Percentiles rank a stretch among this genome's conserved stretches.
Evolutionary conservation across 1,140 invertebrate species (phyloP).

Genomic region (Thaumatotibia leucotreta): DNA sequence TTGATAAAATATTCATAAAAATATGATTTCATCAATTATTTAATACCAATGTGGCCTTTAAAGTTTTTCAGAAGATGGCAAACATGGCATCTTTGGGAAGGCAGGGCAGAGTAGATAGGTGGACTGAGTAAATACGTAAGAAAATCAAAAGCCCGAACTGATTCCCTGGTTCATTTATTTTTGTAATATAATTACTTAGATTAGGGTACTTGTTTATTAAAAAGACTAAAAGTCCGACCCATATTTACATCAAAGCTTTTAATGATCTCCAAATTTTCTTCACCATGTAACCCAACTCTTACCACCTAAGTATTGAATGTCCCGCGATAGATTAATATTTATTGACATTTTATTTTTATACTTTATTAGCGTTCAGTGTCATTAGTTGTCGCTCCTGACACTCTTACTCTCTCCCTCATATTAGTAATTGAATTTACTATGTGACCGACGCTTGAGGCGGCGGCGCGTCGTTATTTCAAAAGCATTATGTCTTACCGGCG

Average conservation of each 20-base stretch:
- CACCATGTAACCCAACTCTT: slow-evolving; percentile 43
- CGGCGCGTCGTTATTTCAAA: slow-evolving; percentile 26
- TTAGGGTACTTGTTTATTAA: too few relatives aligned
- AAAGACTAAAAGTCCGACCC: too few relatives aligned
- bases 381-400: slow-evolving; percentile 54
- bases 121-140: too few relatives aligned
- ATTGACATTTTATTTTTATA: slow-evolving; percentile 58
- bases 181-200: too few relatives aligned
- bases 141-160: too few relatives aligned
- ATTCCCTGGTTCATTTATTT: too few relatives aligned
- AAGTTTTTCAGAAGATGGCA: too few relatives aligned
- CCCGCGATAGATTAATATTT: slow-evolving; percentile 62
- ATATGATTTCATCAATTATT: not conserved
- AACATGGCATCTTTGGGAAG: too few relatives aligned
- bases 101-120: too few relatives aligned
- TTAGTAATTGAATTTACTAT: slow-evolving; percentile 63
- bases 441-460: slow-evolving; percentile 34
- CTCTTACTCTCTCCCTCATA: slow-evolving; percentile 37
- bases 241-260: not conserved
- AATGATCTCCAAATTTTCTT: not conserved
- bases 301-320: slow-evolving; percentile 41
- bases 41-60: not conserved
- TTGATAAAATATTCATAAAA: not conserved
- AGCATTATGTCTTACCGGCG: not conserved
- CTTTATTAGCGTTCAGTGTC: slow-evolving; percentile 65